Evolutionary conservation across 2,797 vertebrate genomes (phyloP), one percentile per base, ranked within the genome.

Genomic region (Hybognathus amarus): DNA sequence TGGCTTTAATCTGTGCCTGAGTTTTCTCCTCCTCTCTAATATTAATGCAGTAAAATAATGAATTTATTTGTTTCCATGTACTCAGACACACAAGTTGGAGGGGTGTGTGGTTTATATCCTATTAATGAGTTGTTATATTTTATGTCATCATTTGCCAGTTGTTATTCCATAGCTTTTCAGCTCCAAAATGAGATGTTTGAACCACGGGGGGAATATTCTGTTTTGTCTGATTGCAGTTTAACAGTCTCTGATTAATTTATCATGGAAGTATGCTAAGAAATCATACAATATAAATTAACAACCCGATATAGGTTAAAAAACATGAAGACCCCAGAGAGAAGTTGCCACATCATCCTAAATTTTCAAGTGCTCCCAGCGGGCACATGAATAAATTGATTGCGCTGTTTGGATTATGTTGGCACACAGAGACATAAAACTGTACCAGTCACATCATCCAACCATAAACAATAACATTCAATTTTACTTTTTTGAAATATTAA

Each of bases 211-310:
- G 70, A 30, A 75, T 75, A 71, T 70, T 80, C 30, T 10, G 24
- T 4, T n/a, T 82, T 67, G 45, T 75, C 66, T 82, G 70, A 83
- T 76, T 56, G 30, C 17, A 54, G 22, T 12, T 61, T 33, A 81
- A 68, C 71, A 45, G 13, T 68, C 47, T 27, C 33, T 61, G 18
- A 83, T 45, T 83, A 5, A 69, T 69, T 83, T 45, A 77, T 68
- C 20, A 50, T 42, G 52, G 27, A 77, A 83, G 64, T 42, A 61
- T 33, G 40, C 61, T 77, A 59, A 61, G 74, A 12, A 50, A 50
- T 78, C 64, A 83, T 77, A 36, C 75, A 77, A 69, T 69, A 68
- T 75, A 74, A 68, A 76, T 82, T 27, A 76, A 68, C 15, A 67
- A 38, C 69, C 47, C 18, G 18, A 50, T 66, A 64, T 63, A 67